Base-by-base conservation (phyloP, 2,113 vertebrate species). In the Eudyptes chrysolophus region DNA sequence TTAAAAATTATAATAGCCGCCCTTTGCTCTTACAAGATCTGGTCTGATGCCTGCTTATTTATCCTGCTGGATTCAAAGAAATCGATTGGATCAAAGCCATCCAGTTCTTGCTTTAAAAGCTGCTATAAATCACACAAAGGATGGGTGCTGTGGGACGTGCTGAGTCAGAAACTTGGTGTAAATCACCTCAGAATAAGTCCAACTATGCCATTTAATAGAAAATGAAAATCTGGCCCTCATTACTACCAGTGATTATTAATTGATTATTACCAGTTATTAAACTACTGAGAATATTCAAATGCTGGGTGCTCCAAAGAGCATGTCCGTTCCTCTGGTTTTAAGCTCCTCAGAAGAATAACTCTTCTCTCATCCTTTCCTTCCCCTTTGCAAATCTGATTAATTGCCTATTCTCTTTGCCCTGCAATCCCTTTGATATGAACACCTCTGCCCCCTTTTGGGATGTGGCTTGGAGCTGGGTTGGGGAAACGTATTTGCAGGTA, bases 121-220 rank as follows among this genome's bases (percentile, higher is more conserved):
- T 58, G 26, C 54, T 38, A 62, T 96, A 96, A 95, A 94, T 97
- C 94, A 95, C 52, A 21, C 16, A 15, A 60, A 87, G 46, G 84
- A 93, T 79, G 62, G 70, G 58, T 54, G 25, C 26, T 74, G 42
- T 18, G 77, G 77, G 66, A 91, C 7, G 9, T 92, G 89, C 87
- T 97, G 93, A 95, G 69, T 84, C 91, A 96, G 86, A 72, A 76
- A n/a, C 25, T 42, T 16, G n/a, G 54, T 87, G 71, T 85, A 93
- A 96, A 94, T 94, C 74, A 87, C 58, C 46, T 77, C 52, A 52
- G 55, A 92, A 58, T 40, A 94, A 89, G 38, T 78, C 89, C 70
- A 83, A 24, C 54, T 51, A 17, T 10, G 13, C 38, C 20, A 51
- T 54, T 95, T 90, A 40, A 66, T 19, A 48, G 34, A 44, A 83